These are phyloP conservation scores for Phoxinus phoxinus DNA, from an alignment of 2,113 vertebrate genomes.

Conservation along the genomic window DNA sequence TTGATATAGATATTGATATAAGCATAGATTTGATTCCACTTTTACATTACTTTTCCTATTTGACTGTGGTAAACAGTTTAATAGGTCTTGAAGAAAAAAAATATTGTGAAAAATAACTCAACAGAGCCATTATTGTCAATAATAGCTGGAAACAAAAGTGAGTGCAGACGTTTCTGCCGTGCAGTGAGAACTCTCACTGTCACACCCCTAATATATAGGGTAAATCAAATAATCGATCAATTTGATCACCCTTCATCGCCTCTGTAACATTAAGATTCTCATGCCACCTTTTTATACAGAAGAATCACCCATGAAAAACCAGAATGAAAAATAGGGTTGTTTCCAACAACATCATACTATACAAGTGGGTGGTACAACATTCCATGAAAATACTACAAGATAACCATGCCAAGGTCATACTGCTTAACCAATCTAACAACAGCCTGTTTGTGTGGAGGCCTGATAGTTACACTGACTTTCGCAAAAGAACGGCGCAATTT, in stretches of 20 bases:
- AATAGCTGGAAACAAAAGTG: too few species aligned
- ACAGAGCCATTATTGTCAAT: too few species aligned
- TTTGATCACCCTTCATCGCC: neutral
- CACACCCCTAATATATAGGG: too few species aligned
- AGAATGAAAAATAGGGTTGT: neutral
- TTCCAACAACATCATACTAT: neutral
- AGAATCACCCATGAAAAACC: neutral
- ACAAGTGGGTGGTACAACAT: neutral
- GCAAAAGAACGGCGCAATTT: neutral
- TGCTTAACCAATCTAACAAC: neutral
- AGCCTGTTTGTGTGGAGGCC: neutral
- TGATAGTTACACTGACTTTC: neutral
- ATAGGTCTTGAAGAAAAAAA: too few species aligned
- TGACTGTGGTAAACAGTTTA: too few species aligned
- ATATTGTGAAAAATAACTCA: too few species aligned
- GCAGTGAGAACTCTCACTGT: too few species aligned
- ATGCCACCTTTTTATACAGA: neutral
- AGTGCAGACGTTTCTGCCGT: too few species aligned
- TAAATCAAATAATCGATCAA: too few species aligned
- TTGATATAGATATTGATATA: too few species aligned
- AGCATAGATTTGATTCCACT: too few species aligned
- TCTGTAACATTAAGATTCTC: neutral
- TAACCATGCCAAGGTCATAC: neutral
- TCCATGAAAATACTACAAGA: conserved; percentile 23
- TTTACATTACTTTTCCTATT: too few species aligned